Base-by-base conservation (phyloP, 2,888 invertebrate genomes). In the Diploptera punctata region DNA sequence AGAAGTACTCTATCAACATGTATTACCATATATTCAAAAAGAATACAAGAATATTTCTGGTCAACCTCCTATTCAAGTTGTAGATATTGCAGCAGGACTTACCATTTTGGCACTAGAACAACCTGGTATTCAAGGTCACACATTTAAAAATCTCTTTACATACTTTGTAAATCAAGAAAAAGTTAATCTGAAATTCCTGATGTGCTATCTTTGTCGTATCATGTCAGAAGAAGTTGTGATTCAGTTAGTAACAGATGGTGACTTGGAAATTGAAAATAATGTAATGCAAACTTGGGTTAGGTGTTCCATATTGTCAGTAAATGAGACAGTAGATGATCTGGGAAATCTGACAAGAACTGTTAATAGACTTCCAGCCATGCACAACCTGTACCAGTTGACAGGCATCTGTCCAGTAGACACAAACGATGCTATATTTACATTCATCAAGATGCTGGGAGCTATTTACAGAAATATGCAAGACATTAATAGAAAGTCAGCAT, bases 201-300 rank as follows among this genome's bases (percentile, higher is more conserved):
- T 44, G 19, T 60, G 72, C n/a, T 74, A 70, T 31, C 13, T 74
- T 9, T 69, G 70, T 43, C 70, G 65, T 44, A 21, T 74, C 5
- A 21, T 74, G 29, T 43, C 44, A 5, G 52, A 72, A 24, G 57
- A 74, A 31, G 43, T 33, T 24, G 67, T 67, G 10, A 67, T 74
- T 52, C n/a, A 47, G 38, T 19, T 49, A 16, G n/a, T 72, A 10
- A 43, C 21, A 5, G n/a, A 38, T 13, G 31, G 44, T 33, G 31
- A 65, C 1, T 21, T 16, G 16, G 43, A 72, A 24, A 70, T 70
- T 18, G 70, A 72, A n/a, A 52, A 54, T 43, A 44, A 61, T 26
- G 68, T 74, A 2, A 70, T 74, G 7, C 74, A 74, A 24, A 68
- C 72, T 4, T 74, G 74, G 74, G 29, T 74, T 4, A 74, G 70